Conservation (phyloP, 2,888 invertebrate genomes). For the Ariolimax columbianus region DNA sequence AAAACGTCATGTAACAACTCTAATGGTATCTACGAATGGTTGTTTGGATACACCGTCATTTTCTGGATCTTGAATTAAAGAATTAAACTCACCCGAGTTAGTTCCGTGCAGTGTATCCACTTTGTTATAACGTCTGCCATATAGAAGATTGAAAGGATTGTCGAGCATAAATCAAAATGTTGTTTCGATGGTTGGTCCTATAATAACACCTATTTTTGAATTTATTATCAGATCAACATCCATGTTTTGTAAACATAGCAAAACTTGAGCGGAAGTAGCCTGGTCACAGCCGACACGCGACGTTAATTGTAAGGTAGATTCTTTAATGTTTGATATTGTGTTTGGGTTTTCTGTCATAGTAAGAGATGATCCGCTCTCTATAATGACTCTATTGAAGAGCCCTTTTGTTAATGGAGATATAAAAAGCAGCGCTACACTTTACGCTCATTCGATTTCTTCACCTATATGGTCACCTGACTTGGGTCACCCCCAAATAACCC, state of each 20-base stretch:
- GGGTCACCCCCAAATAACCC: too few species aligned
- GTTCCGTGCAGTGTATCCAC: too few species aligned
- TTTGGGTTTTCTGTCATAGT: not conserved
- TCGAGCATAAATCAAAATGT: conserved; percentile 40
- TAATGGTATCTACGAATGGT: not conserved
- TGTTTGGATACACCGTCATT: not conserved
- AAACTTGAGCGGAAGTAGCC: not conserved
- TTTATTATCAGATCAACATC: too few species aligned
- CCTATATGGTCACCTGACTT: not conserved
- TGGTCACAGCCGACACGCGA: not conserved
- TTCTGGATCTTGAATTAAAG: not conserved
- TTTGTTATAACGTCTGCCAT: not conserved
- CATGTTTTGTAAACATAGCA: not conserved
- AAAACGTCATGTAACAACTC: not conserved
- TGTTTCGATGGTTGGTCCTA: too few species aligned
- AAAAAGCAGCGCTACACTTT: not conserved
- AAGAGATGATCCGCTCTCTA: not conserved
- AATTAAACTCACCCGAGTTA: not conserved
- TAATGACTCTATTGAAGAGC: not conserved
- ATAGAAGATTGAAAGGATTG: conserved; percentile 15
- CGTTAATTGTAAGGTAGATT: not conserved
- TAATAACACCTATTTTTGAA: too few species aligned
- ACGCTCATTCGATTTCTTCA: not conserved
- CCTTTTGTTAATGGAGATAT: conserved; percentile 3
- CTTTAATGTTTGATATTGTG: not conserved